phyloP scores from a whole-genome alignment of 2,113 vertebrate species.

The Eubucco bourcierii region DNA sequence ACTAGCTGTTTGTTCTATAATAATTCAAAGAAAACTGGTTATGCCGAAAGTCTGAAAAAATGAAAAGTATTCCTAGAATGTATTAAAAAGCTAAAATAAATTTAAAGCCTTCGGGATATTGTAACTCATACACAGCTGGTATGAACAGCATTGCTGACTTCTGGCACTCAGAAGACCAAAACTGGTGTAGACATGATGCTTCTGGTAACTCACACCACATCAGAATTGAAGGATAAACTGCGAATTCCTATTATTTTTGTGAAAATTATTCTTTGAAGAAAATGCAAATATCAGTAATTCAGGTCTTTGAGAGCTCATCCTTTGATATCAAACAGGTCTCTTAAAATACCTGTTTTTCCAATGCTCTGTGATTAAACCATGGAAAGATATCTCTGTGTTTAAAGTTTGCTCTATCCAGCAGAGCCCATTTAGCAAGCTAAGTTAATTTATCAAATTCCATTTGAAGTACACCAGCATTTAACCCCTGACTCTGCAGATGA shows the following conservation, averaged over 20 bases:
- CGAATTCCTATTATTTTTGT: background rate
- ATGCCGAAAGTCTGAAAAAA: conserved; percentile 16
- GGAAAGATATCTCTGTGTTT: background rate
- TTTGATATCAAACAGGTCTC: background rate
- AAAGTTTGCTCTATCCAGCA: background rate
- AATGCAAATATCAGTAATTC: background rate
- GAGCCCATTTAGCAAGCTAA: background rate
- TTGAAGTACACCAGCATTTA: background rate
- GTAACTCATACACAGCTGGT: background rate
- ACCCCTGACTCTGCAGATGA: conserved; percentile 12
- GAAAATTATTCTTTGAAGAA: conserved; percentile 19
- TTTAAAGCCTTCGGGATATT: conserved; percentile 36
- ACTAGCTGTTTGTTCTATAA: conserved; percentile 67
- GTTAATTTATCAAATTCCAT: conserved; percentile 24
- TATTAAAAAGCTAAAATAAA: conserved; percentile 56
- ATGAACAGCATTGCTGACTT: background rate
- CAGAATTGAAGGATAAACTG: background rate
- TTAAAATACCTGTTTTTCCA: background rate
- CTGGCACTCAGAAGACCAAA: background rate
- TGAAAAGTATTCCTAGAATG: background rate
- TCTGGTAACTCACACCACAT: background rate
- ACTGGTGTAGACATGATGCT: background rate
- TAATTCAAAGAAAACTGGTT: conserved; percentile 68
- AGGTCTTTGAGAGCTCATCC: background rate
- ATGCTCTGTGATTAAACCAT: background rate